Conservation (phyloP, 2,797 vertebrate species). For the Lepilemur septentrionalis region DNA sequence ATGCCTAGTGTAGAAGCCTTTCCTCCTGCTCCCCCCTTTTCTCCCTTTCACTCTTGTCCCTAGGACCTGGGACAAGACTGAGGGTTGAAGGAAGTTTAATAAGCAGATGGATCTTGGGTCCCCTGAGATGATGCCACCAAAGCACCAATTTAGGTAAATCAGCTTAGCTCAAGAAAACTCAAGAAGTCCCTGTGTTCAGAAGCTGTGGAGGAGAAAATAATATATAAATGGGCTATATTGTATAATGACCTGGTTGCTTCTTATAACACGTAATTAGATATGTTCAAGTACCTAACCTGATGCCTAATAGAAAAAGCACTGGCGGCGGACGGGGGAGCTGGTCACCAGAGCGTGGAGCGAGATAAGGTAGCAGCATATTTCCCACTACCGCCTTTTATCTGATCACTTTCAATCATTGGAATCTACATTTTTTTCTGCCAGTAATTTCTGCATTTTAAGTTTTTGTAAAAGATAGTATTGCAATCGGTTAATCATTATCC, state of each 20-base stretch:
- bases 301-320: background rate
- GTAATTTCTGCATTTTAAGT: background rate
- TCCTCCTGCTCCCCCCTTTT: background rate
- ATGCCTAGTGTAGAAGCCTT: background rate
- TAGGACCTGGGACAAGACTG: background rate
- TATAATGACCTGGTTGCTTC: background rate
- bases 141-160: background rate
- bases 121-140: background rate
- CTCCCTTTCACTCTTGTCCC: background rate
- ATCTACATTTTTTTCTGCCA: background rate
- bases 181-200: background rate
- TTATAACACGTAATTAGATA: background rate
- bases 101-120: background rate
- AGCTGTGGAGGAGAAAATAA: background rate
- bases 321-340: background rate
- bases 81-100: background rate
- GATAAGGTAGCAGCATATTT: background rate
- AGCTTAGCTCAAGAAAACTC: background rate
- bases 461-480: background rate
- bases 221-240: background rate
- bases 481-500: background rate
- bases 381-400: background rate
- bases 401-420: background rate
- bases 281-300: background rate
- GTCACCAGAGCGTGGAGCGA: background rate